Evolutionary conservation across 2,888 invertebrate species (phyloP).

Genomic region (Eupithecia abbreviata): DNA sequence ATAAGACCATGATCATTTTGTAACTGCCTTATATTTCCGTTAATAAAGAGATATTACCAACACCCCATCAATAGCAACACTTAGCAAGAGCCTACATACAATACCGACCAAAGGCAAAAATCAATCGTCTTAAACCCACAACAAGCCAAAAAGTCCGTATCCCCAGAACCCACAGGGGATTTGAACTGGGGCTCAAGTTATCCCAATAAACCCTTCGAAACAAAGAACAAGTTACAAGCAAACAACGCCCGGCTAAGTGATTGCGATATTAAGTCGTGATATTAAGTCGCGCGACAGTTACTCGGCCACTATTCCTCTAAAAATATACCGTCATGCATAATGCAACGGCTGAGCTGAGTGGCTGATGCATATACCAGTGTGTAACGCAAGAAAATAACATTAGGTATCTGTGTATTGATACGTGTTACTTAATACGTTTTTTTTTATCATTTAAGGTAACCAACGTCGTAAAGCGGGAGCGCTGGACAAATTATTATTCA

Average conservation of each 20-base stretch:
- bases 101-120: background rate
- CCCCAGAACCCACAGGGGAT: background rate
- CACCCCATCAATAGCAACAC: background rate
- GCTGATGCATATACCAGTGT: slow-evolving; percentile 28
- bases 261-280: slow-evolving; percentile 50
- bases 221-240: slow-evolving; percentile 30
- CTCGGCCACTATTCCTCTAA: slow-evolving; percentile 46
- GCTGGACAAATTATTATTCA: too few species aligned
- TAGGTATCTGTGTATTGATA: too few species aligned
- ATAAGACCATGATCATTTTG: background rate
- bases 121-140: background rate
- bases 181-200: slow-evolving; percentile 1
- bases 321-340: slow-evolving; percentile 61
- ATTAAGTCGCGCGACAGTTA: slow-evolving; percentile 43
- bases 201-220: slow-evolving; percentile 16
- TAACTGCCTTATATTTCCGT: background rate
- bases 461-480: too few species aligned
- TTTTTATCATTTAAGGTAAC: too few species aligned
- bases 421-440: too few species aligned
- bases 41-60: background rate
- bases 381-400: background rate
- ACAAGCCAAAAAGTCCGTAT: background rate
- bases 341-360: slow-evolving; percentile 45
- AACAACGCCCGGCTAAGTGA: slow-evolving; percentile 47
- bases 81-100: background rate